A percentile compares a stretch with the other conserved stretches of the same genome.
phyloP scores from a whole-genome alignment of 2,113 vertebrate genomes.

The Amphiprion percula region DNA sequence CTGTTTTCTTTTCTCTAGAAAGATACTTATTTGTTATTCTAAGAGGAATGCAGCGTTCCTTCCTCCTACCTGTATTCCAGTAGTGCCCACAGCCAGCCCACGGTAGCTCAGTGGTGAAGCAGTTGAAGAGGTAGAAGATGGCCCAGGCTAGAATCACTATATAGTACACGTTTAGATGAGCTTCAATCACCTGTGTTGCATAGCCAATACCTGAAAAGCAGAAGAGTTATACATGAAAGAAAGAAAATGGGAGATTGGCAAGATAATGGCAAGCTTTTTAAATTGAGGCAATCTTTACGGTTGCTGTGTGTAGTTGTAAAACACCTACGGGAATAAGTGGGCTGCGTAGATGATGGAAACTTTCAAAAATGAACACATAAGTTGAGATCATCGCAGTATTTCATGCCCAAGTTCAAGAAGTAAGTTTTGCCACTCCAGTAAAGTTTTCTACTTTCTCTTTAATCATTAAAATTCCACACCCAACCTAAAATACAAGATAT shows the following conservation, averaged over 20 bases:
- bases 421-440: neutral
- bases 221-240: neutral
- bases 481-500: neutral
- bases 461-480: neutral
- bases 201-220: constrained; percentile 92
- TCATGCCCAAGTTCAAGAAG: no score
- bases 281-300: neutral
- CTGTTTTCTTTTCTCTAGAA: neutral
- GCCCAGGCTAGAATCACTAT: constrained; percentile 98
- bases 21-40: neutral
- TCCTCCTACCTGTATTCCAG: constrained; percentile 95
- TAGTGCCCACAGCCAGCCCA: constrained; percentile 97
- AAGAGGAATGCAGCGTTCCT: neutral
- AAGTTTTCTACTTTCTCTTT: constrained; percentile 2
- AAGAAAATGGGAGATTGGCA: neutral
- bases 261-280: no score
- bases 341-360: neutral
- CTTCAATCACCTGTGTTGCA: constrained; percentile 98
- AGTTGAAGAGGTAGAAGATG: constrained; percentile 99
- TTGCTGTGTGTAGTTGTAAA: no score
- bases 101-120: constrained; percentile 96
- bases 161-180: constrained; percentile 97
- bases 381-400: no score
- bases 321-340: no score
- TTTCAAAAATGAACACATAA: no score